phyloP scores from a whole-genome alignment of 1,140 invertebrate genomes.

The Diabrotica virgifera region DNA sequence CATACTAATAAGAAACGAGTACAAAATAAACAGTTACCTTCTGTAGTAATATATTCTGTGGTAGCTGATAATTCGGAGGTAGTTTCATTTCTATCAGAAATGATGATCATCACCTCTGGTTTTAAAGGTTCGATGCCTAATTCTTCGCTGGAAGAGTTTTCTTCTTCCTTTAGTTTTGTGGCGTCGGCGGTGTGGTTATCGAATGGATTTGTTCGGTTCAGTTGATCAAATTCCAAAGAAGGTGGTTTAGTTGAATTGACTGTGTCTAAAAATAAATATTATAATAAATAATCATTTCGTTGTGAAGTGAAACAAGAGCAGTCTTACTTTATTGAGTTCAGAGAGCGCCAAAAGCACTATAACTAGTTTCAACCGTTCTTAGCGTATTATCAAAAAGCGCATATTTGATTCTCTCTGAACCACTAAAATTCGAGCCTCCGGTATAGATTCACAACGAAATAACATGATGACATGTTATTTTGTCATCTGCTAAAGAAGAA shows the following conservation, averaged over 20 bases:
- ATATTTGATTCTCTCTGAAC: no score
- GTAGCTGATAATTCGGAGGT: slow-evolving; percentile 27
- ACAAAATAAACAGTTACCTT: slow-evolving; percentile 1
- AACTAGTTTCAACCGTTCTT: no score
- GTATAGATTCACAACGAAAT: no score
- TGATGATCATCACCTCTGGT: not conserved
- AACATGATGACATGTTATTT: no score
- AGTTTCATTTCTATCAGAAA: not conserved
- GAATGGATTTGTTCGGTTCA: slow-evolving; percentile 44
- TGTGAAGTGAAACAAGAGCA: no score
- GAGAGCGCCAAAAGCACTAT: no score
- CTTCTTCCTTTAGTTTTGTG: not conserved
- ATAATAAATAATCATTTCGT: slow-evolving; percentile 17
- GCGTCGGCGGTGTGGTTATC: slow-evolving; percentile 29
- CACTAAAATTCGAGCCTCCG: no score
- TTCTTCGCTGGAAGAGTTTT: not conserved
- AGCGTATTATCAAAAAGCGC: no score
- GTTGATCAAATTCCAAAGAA: slow-evolving; percentile 47
- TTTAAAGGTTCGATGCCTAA: slow-evolving; percentile 4
- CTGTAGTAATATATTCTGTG: not conserved
- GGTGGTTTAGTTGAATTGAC: slow-evolving; percentile 29
- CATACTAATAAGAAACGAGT: no score
- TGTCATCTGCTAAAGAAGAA: no score
- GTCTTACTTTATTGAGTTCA: no score
- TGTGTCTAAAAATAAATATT: not conserved